These are phyloP conservation scores for Lepidurus packardi DNA, from an alignment of 1,140 invertebrate species.

Conservation along the genomic window DNA sequence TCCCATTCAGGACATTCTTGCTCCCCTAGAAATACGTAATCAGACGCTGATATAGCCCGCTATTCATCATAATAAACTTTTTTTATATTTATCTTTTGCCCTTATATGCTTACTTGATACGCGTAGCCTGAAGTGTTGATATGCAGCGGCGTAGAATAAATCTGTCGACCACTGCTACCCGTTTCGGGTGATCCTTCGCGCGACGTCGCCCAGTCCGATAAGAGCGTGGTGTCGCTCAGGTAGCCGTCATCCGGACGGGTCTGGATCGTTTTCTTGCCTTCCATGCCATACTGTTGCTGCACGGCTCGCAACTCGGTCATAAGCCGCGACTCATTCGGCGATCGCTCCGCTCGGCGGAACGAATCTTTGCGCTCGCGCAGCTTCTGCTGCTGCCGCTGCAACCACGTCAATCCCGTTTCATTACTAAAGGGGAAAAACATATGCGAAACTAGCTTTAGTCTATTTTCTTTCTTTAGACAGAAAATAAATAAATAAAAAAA, in stretches of 20 bases:
- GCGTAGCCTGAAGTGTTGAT: slow-evolving; percentile 50
- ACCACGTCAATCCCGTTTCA: slow-evolving; percentile 58
- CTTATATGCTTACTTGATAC: background rate
- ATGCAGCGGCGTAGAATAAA: slow-evolving; percentile 57
- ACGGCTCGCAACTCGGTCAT: slow-evolving; percentile 55
- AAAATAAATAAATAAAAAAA: too few relatives aligned
- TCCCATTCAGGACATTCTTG: background rate
- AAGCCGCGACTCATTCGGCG: slow-evolving; percentile 60
- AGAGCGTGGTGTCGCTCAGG: slow-evolving; percentile 68
- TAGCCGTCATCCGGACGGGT: slow-evolving; percentile 54
- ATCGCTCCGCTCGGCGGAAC: slow-evolving; percentile 59
- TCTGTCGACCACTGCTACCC: slow-evolving; percentile 48
- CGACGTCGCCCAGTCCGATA: slow-evolving; percentile 45
- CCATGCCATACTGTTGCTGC: slow-evolving; percentile 48
- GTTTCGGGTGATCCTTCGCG: slow-evolving; percentile 41
- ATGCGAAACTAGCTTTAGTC: too few relatives aligned
- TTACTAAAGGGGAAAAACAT: slow-evolving; percentile 24
- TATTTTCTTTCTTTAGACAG: too few relatives aligned
- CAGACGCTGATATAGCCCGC: background rate
- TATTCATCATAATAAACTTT: background rate
- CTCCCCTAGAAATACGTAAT: slow-evolving; percentile 17
- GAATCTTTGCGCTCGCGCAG: slow-evolving; percentile 60
- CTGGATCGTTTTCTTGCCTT: background rate
- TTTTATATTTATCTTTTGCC: background rate
- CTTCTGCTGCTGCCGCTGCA: slow-evolving; percentile 71